Base-by-base conservation (phyloP, 2,113 vertebrate genomes). In the Oxygymnocypris stewartii region DNA sequence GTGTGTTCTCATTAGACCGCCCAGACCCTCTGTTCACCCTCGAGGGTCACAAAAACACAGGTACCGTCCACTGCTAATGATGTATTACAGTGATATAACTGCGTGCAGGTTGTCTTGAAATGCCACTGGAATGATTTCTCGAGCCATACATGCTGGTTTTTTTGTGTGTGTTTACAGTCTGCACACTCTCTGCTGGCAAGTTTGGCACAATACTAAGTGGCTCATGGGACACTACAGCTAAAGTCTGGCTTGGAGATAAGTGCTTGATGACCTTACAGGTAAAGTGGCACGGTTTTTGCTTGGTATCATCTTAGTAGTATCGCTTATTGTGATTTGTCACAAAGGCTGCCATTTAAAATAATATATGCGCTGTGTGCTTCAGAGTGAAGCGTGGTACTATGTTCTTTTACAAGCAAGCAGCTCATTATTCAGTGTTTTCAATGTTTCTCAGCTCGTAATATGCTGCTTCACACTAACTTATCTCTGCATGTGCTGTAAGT, bases 181-280 rank as follows among this genome's bases (percentile, higher is more conserved):
- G 97, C 91, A 94, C 96, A 87, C 95, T 99, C 86, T 98, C 98
- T 0, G 96, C 97, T 89, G 98, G 98, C 84, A 99, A 97, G 92
- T 99, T 99, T 89, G 98, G 98, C 28, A 99, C 97, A 0, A 95
- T 99, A 83, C 90, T 99, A 90, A 99, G 98, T 88, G 98, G 98
- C 87, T 99, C 98, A 1, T 99, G 98, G 98, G 98, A 99, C 90
- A 97, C 96, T 0, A 98, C 97, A 76, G 97, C 97, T 61, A 99
- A 98, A 93, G 97, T 99, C 20, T 99, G 98, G 98, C 95, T 99
- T 85, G 97, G 96, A 92, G 97, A 99, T 88, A 98, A 97, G 89
- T 99, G 98, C 92, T 97, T 99, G 98, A 99, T 99, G 97, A 99
- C 97, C 4, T 92, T 99, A 90, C 95, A 99, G 98, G 98, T 99